A percentile compares a stretch with the other conserved stretches of the same genome.
phyloP scores from a whole-genome alignment of 2,113 vertebrate species.

The Rhabdomys dilectus region DNA sequence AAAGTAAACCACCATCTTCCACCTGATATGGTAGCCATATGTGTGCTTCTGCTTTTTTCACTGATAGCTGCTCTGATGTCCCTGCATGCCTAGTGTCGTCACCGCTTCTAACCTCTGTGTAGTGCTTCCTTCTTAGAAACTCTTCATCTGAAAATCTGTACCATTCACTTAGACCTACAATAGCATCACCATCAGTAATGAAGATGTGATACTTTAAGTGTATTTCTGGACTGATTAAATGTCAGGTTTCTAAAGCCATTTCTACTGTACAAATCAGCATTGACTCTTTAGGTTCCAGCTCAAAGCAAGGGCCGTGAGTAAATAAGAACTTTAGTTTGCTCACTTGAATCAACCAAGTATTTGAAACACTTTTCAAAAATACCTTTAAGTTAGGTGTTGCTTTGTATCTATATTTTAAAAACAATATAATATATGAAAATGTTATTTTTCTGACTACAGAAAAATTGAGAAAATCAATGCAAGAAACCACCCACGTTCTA shows the following conservation, averaged over 20 bases:
- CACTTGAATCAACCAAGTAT: neutral
- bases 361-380: neutral
- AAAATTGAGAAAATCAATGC: neutral
- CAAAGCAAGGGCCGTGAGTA: neutral
- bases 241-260: conserved; percentile 37
- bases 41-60: neutral
- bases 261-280: neutral
- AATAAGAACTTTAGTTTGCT: conserved; percentile 28
- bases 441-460: neutral
- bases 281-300: neutral
- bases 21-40: neutral
- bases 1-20: neutral
- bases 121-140: neutral
- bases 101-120: conserved; percentile 12
- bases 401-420: neutral
- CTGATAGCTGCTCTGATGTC: neutral
- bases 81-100: neutral
- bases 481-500: neutral
- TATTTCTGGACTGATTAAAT: conserved; percentile 33
- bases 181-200: neutral
- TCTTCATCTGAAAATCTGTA: conserved; percentile 28
- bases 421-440: neutral
- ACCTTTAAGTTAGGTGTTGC: neutral
- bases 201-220: conserved; percentile 24
- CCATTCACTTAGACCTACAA: neutral